Evolutionary conservation across 2,113 vertebrate genomes (phyloP).

Genomic region (Pionites leucogaster): DNA sequence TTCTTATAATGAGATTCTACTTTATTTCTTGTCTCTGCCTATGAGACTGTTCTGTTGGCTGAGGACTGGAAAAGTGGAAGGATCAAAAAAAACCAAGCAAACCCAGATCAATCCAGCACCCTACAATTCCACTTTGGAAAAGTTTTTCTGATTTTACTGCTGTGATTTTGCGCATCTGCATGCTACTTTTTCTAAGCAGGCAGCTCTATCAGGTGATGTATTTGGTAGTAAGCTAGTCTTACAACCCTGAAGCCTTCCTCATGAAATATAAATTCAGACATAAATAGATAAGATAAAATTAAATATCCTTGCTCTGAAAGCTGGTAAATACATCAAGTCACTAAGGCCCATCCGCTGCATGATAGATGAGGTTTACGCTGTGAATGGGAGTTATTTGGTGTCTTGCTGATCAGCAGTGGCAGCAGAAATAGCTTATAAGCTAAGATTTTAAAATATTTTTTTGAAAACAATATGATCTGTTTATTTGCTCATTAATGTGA

Average conservation of each 20-base stretch:
- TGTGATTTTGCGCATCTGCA: constrained; percentile 51
- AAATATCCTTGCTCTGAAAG: constrained; percentile 52
- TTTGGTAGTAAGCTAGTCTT: background rate
- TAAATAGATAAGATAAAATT: constrained; percentile 40
- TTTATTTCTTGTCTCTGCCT: constrained; percentile 68
- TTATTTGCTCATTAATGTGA: constrained; percentile 30
- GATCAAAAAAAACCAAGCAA: constrained; percentile 62
- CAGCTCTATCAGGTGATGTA: constrained; percentile 62
- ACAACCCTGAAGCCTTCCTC: background rate
- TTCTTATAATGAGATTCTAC: constrained; percentile 50
- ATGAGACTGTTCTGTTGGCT: constrained; percentile 71
- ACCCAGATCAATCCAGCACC: background rate
- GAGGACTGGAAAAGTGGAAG: constrained; percentile 72
- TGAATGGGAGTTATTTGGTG: background rate
- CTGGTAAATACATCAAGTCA: constrained; percentile 32
- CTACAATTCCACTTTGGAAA: constrained; percentile 56
- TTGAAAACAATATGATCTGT: background rate
- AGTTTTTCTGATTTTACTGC: constrained; percentile 50
- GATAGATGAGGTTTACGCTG: background rate
- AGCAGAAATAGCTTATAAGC: constrained; percentile 34
- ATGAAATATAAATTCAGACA: constrained; percentile 24
- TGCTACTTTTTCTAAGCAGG: constrained; percentile 60
- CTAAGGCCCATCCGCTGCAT: background rate
- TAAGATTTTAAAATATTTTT: constrained; percentile 16
- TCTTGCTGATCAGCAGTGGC: constrained; percentile 38